Conservation (phyloP, 2,113 vertebrate genomes). For the Muscicapa adusta region DNA sequence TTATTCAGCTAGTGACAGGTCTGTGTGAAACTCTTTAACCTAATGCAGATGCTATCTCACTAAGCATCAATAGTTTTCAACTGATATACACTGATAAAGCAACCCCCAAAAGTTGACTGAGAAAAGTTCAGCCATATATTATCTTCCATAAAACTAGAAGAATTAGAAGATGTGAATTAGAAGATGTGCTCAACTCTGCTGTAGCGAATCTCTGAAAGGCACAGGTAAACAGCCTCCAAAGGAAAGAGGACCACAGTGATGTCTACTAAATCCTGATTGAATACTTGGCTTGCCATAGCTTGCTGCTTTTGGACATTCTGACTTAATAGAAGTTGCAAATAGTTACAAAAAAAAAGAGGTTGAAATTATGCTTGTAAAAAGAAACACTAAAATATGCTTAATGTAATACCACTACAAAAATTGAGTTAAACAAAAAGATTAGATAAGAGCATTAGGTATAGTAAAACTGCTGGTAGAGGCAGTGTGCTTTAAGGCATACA, state of each 20-base stretch:
- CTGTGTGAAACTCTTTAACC: not conserved
- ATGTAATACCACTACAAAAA: not conserved
- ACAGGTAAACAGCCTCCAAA: not conserved
- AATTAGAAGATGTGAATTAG: not conserved
- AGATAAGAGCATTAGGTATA: not conserved
- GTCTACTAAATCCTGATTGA: not conserved
- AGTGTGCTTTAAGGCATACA: not conserved
- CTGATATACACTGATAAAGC: not conserved
- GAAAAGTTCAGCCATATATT: not conserved
- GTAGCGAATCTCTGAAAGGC: not conserved
- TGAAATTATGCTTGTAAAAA: not conserved
- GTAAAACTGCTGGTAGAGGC: not conserved
- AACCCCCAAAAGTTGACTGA: not conserved
- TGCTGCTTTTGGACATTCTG: not conserved
- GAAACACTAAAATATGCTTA: not conserved
- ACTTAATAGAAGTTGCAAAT: not conserved
- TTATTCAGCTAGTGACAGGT: not conserved
- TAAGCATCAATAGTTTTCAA: not conserved
- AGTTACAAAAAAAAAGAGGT: not conserved
- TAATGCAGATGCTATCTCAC: not conserved
- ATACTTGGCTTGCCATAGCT: not conserved
- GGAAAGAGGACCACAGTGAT: rapidly evolving
- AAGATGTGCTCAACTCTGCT: not conserved
- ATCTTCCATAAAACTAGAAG: not conserved
- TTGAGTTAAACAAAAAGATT: not conserved